Conservation (phyloP, 2,797 vertebrate species). For the Limosa lapponica region DNA sequence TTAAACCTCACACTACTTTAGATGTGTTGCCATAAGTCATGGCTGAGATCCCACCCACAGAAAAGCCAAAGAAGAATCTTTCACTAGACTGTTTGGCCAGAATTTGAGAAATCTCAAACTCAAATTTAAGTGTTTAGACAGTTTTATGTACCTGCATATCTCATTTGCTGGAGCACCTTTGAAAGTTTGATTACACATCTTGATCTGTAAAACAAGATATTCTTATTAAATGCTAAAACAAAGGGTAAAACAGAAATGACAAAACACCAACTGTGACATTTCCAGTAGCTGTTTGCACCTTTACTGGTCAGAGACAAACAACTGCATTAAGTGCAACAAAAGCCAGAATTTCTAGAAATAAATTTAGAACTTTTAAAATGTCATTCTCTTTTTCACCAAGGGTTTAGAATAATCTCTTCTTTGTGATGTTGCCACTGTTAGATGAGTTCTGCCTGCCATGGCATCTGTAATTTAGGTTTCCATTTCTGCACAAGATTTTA, state of each 20-base stretch:
- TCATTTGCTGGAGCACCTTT: neutral
- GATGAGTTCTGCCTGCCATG: constrained; percentile 56
- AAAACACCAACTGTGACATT: neutral
- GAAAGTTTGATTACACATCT: neutral
- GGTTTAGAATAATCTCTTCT: constrained; percentile 35
- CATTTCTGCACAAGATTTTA: constrained; percentile 67
- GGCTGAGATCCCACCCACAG: neutral
- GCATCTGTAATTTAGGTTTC: constrained; percentile 72
- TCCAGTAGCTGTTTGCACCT: neutral
- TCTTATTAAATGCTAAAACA: neutral
- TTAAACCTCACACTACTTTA: neutral
- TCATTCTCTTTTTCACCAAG: neutral
- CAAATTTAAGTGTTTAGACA: neutral
- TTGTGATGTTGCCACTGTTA: constrained; percentile 41
- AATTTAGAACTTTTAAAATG: neutral
- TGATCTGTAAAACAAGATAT: neutral
- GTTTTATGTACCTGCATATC: neutral
- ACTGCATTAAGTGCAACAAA: neutral
- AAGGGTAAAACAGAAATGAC: neutral
- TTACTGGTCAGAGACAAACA: neutral
- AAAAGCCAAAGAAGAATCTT: neutral
- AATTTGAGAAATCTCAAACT: neutral
- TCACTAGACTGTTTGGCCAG: neutral
- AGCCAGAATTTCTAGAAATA: neutral
- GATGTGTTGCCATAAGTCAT: neutral